Evolutionary conservation across 1,140 invertebrate species (phyloP), one percentile per base, ranked within the genome.

Genomic region (Andricus grossulariae): DNA sequence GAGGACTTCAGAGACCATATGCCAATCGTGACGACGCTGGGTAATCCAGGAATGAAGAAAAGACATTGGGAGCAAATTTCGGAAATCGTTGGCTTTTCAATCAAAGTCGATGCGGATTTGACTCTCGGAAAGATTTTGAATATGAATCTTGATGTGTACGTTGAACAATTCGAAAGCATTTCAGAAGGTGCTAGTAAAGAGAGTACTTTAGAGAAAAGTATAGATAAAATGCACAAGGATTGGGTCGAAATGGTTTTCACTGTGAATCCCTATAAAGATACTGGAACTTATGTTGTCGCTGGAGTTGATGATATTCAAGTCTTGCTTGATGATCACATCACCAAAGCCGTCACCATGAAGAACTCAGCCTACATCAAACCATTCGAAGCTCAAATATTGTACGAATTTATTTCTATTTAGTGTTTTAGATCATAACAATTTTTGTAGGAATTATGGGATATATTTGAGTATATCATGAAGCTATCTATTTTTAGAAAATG

Each of bases 281-380:
- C 97, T 6, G 97, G 97, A 15, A 98, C 97, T 0, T 96, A 94
- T 81, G 97, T 99, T 78, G 92, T 99, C 76, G 96, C 97, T 4
- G 95, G 95, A 52, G 94, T 98, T 2, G 98, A 99, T 89, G 97
- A 98, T 85, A 98, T 99, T 86, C 98, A 99, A 92, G 90, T 98
- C 11, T 90, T 98, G 52, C 88, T 99, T 13, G 98, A 99, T 90
- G 98, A 99, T 90, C 98, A 99, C 87, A 97, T 99, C 79, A 95
- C 98, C 18, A 99, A 98, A 90, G 97, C 97, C 1, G 97, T 99
- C 89, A 99, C 97, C 3, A 99, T 99, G 96, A 96, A 97, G 90
- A 97, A 97, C 84, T 99, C 98, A 8, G 97, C 97, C 0, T 98
- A 98, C 86, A 98, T 99, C 76, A 98, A 98, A 88, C 98, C 98